Conservation (phyloP, 2,888 invertebrate genomes). For the Cactoblastis cactorum region DNA sequence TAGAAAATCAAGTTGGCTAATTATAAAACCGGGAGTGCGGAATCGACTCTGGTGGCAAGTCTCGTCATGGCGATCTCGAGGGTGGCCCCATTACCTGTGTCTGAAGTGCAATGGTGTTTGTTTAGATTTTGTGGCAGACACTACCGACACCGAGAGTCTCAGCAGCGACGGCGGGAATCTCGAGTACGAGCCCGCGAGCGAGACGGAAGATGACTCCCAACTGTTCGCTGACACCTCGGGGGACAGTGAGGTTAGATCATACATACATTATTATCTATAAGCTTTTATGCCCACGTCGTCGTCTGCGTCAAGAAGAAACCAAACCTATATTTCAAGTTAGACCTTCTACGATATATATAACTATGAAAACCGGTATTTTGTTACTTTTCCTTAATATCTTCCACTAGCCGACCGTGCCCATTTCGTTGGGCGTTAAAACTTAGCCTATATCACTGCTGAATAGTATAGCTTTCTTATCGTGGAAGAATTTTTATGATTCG, state of each 20-base stretch:
- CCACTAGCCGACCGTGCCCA: too few species aligned
- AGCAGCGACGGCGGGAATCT: conserved; percentile 40
- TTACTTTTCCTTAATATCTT: too few species aligned
- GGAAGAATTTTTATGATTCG: too few species aligned
- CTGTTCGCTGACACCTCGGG: conserved; percentile 66
- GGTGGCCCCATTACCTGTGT: conserved; percentile 14
- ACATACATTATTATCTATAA: too few species aligned
- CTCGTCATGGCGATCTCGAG: neutral
- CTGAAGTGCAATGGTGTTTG: conserved; percentile 44
- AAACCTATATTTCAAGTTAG: too few species aligned
- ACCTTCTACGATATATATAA: too few species aligned
- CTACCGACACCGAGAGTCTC: conserved; percentile 67
- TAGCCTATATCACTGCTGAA: too few species aligned
- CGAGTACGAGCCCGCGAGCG: conserved; percentile 77
- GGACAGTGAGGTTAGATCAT: conserved; percentile 71
- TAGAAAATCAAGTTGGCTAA: neutral
- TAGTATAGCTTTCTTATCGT: too few species aligned
- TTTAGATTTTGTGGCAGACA: conserved; percentile 75
- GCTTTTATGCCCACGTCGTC: too few species aligned
- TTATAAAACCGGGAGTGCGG: neutral
- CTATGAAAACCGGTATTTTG: too few species aligned
- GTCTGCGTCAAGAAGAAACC: too few species aligned
- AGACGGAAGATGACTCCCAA: conserved; percentile 60
- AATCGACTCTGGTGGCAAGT: neutral
- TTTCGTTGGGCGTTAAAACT: too few species aligned